Evolutionary conservation across 2,888 invertebrate species (phyloP).

Genomic region (Phlogophora meticulosa): DNA sequence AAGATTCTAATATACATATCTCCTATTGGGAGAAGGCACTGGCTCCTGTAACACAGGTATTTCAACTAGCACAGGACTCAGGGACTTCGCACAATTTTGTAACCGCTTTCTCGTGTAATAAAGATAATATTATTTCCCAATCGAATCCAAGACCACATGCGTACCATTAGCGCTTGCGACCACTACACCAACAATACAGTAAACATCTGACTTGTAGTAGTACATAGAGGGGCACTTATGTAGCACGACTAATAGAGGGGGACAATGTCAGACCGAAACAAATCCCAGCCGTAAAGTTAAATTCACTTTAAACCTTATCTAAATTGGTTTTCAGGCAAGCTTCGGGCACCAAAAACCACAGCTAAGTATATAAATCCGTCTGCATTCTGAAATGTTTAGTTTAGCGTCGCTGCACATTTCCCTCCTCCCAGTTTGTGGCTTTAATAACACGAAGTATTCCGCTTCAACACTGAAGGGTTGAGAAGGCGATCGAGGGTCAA

Average conservation of each 20-base stretch:
- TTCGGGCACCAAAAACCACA: slow-evolving; percentile 25
- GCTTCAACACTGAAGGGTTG: background rate
- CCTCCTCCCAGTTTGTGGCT: background rate
- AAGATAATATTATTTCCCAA: no score
- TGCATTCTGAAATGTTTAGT: slow-evolving; percentile 27
- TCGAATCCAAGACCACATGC: no score
- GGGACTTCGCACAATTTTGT: no score
- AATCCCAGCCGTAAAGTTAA: slow-evolving; percentile 32
- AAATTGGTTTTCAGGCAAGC: slow-evolving; percentile 33
- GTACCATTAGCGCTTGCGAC: no score
- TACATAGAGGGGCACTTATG: no score
- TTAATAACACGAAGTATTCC: slow-evolving; percentile 17
- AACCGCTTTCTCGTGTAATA: no score
- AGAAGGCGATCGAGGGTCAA: slow-evolving; percentile 16
- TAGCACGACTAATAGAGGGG: background rate
- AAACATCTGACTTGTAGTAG: no score
- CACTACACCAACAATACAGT: no score
- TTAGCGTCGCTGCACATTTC: background rate
- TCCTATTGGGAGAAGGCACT: no score
- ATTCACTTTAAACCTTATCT: slow-evolving; percentile 34
- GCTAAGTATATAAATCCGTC: slow-evolving; percentile 18
- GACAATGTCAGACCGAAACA: slow-evolving; percentile 9
- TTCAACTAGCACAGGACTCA: no score
- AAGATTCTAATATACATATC: no score
- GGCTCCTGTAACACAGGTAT: no score